Percentiles rank a stretch among this genome's conserved stretches.
Conservation (phyloP, 2,797 vertebrate genomes). For the Alosa sapidissima region DNA sequence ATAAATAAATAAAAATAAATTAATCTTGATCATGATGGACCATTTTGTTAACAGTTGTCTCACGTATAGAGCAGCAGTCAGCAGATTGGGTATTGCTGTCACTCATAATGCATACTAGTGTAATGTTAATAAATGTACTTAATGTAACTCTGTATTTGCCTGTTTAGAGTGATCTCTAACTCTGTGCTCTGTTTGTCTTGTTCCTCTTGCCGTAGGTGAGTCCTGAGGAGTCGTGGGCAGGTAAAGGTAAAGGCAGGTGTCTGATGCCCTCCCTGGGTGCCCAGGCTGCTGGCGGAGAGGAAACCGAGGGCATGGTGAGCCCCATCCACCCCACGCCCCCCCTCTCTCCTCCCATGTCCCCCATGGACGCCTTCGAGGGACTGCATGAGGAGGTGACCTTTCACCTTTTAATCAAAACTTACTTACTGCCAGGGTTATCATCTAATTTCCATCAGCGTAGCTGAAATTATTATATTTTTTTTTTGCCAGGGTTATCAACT, state of each 20-base stretch:
- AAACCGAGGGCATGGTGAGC: slow-evolving; percentile 9
- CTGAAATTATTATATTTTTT: no score
- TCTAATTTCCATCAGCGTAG: no score
- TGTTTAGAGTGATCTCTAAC: neutral
- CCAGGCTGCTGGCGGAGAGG: slow-evolving; percentile 39
- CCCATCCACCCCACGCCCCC: neutral
- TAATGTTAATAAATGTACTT: neutral
- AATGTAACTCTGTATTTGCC: neutral
- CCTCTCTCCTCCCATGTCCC: neutral
- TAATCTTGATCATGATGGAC: neutral
- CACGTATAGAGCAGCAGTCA: neutral
- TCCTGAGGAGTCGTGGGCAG: neutral
- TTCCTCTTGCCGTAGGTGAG: slow-evolving; percentile 12
- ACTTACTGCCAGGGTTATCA: no score
- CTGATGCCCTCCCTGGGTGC: neutral
- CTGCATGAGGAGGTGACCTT: slow-evolving; percentile 14
- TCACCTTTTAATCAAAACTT: neutral
- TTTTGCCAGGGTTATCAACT: no score
- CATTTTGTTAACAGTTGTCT: neutral
- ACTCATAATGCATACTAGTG: neutral
- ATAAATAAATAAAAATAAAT: neutral
- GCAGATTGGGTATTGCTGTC: neutral
- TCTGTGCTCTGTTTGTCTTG: neutral
- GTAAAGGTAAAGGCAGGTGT: neutral
- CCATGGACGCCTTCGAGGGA: neutral